phyloP scores from a whole-genome alignment of 2,888 invertebrate species.

The Kryphioiulus occultus region DNA sequence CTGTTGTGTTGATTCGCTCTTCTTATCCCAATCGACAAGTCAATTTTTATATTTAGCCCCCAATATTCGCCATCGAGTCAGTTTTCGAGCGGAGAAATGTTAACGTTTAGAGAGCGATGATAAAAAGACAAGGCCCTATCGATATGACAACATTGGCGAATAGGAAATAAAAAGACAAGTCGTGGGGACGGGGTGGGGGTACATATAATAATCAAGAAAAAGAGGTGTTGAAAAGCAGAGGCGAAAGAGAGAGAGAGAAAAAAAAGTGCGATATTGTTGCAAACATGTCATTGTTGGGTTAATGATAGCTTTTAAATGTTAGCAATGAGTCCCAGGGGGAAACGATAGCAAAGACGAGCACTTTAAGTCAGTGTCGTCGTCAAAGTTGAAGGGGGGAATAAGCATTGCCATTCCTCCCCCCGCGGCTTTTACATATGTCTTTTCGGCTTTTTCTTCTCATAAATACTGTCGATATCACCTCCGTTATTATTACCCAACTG shows the following conservation, averaged over 20 bases:
- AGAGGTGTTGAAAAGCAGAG: conserved; percentile 14
- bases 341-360: conserved; percentile 29
- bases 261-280: conserved; percentile 21
- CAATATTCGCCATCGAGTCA: background rate
- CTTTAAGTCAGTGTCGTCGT: conserved; percentile 32
- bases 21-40: conserved; percentile 29
- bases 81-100: background rate
- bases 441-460: conserved; percentile 37
- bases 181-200: background rate
- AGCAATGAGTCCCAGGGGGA: conserved; percentile 47
- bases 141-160: conserved; percentile 25
- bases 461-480: conserved; percentile 42
- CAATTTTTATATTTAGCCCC: conserved; percentile 35
- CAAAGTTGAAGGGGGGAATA: background rate
- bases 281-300: conserved; percentile 47
- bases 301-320: conserved; percentile 51
- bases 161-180: conserved; percentile 33
- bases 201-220: conserved; percentile 12
- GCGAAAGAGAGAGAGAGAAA: background rate
- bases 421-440: conserved; percentile 45
- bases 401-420: background rate
- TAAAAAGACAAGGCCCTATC: conserved; percentile 35
- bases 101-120: background rate
- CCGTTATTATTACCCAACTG: conserved; percentile 43
- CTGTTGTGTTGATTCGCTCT: conserved; percentile 1